A percentile compares a stretch with the other conserved stretches of the same genome.
These are phyloP conservation scores for Molossus alvarezi DNA, from an alignment of 2,797 vertebrate genomes.

Conservation along the genomic window DNA sequence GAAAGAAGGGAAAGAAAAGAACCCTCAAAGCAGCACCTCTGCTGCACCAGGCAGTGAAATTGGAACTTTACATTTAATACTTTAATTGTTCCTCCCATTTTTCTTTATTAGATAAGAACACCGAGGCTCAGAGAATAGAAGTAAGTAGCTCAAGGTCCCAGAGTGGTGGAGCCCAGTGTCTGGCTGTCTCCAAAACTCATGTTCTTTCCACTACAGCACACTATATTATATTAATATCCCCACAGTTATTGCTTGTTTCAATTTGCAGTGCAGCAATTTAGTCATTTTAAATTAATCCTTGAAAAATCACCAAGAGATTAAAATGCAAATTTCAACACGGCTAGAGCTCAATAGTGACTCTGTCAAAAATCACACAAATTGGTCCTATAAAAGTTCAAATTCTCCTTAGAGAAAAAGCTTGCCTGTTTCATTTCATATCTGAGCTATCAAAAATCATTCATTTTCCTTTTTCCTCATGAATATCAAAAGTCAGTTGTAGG, in stretches of 20 bases:
- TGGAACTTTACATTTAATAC: conserved; percentile 51
- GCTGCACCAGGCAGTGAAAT: not conserved
- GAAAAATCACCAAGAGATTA: conserved; percentile 85
- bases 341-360: conserved; percentile 69
- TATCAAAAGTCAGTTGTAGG: conserved; percentile 70
- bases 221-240: conserved; percentile 68
- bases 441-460: conserved; percentile 64
- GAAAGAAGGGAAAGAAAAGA: conserved; percentile 3
- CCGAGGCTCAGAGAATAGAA: not conserved
- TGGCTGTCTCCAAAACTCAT: conserved; percentile 64
- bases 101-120: conserved; percentile 57
- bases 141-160: conserved; percentile 19
- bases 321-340: conserved; percentile 84
- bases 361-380: conserved; percentile 84
- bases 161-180: not conserved
- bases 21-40: not conserved
- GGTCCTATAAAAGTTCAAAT: conserved; percentile 79
- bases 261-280: conserved; percentile 81
- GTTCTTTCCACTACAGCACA: conserved; percentile 50
- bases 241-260: conserved; percentile 83
- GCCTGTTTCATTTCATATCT: conserved; percentile 74
- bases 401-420: conserved; percentile 77
- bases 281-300: conserved; percentile 84
- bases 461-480: conserved; percentile 72
- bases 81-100: not conserved